Base-by-base conservation (phyloP, 2,888 invertebrate species). In the Arctia plantaginis region DNA sequence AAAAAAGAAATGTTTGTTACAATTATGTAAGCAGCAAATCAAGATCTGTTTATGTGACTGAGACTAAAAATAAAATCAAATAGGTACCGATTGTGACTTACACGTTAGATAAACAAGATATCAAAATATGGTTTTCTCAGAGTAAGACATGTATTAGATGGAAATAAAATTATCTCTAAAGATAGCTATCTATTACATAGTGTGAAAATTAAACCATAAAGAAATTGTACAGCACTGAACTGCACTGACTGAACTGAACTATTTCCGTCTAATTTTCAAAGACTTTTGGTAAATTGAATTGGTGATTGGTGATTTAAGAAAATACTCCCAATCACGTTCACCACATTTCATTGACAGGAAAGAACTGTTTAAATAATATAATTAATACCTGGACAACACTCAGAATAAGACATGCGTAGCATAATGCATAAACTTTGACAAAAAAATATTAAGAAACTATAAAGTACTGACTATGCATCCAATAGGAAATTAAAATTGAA, bases 361-460 rank as follows among this genome's bases (percentile, higher is more conserved):
- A 71, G 15, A 27, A 41, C 20, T 70, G 47, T 59, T 51, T 65
- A 65, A 51, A 75, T 74, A 71, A 65, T 72, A 68, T 75, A 75
- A 20, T 35, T 69, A 71, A 33, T 66, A 18, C 30, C 44, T 41
- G 66, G 47, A 72, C 55, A 65, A 72, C 65, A 55, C 41, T 65
- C 47, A 47, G 8, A 55, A 55, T 23, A 8, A 51, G 23, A 7
- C 66, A 66, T 59, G n/a, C 55, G 59, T 59, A 27, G 47, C n/a
- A 74, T 23, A 41, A 71, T 74, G 68, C 68, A 71, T 74, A 68
- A 73, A 72, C 55, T 65, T 69, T 66, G 59, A 69, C 65, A 41
- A 75, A 71, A 68, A 65, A 27, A 75, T 51, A 66, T n/a, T 8
- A 39, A 66, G 30, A n/a, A 59, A 10, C 51, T 13, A 62, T 59